Base-by-base conservation (phyloP, 53 echinoderm and acorn worm species). In the Temnopleurus reevesii region DNA sequence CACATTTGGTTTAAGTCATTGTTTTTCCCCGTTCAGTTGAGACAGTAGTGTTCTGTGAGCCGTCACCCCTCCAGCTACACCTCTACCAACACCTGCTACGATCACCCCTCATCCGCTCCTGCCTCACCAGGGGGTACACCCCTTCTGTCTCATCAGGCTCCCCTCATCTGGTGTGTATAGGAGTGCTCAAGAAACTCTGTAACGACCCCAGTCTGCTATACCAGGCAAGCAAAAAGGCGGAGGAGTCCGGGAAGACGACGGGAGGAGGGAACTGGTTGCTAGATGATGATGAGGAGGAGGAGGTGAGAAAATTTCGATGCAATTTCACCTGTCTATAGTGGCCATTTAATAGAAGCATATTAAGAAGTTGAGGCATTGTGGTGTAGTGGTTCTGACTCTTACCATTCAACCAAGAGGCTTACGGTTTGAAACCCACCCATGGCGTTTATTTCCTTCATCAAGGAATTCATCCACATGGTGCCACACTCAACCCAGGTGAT, bases 141-240 rank as follows among this genome's bases (percentile, higher is more conserved):
- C 17, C 77, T 8, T 44, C 54, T 15, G 49, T 76, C 1, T 87
- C 77, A 4, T 26, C 77, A 3, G 81, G 91, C 35, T 90, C 97
- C 18, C 95, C 95, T 21, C 98, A 98, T 55, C 93, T 98, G 15
- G 92, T 98, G 58, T 95, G 98, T 85, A 95, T 98, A 53, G 92
- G 90, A 45, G 98, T 94, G 2, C 91, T 98, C 9, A 98, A 98
- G 94, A 98, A 96, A 77, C 96, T 98, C 17, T 98, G 98, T 83
- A 98, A 96, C 58, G 89, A 96, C 41, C 98, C 98, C 9, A 89
- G 81, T 35, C 64, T 98, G 87, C 61, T 98, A 45, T 91, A 93
- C 58, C 60, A 90, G 64, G 91, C 91, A 8, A 93, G 97, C 76
- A 45, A 43, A 43, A 89, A 94, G 17, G 95, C 92, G 6, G 90